Conservation (phyloP, 1,140 invertebrate genomes). For the Euura saliciscinereae region DNA sequence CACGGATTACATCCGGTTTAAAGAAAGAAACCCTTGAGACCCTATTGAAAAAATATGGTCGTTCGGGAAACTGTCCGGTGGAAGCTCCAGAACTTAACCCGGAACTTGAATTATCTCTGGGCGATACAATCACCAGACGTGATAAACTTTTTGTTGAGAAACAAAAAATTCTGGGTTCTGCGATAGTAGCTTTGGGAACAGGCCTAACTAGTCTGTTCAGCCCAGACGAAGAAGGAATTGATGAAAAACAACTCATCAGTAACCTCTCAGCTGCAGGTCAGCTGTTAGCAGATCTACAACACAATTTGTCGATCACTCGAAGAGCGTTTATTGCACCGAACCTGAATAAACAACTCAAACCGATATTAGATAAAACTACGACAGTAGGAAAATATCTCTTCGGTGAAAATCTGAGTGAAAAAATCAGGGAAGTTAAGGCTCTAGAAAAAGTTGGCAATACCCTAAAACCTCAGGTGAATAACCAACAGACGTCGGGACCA, state of each 20-base stretch:
- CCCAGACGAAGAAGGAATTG: neutral
- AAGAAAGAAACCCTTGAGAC: too few species aligned
- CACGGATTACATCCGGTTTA: too few species aligned
- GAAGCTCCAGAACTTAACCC: conserved; percentile 13
- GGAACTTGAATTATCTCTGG: conserved; percentile 11
- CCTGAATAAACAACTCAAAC: conserved; percentile 19
- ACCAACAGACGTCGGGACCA: neutral
- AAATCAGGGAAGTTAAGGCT: conserved; percentile 19
- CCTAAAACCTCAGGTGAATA: conserved; percentile 5
- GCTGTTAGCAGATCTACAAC: conserved; percentile 19
- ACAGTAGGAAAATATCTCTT: conserved; percentile 25
- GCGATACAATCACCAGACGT: conserved; percentile 25
- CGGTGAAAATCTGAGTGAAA: conserved; percentile 17
- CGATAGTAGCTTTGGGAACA: conserved; percentile 19
- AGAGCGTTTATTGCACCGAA: conserved; percentile 22
- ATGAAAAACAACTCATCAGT: conserved; percentile 10
- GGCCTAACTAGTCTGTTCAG: conserved; percentile 25
- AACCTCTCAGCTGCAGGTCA: conserved; percentile 9
- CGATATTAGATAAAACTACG: conserved; percentile 15
- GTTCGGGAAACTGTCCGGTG: conserved; percentile 17
- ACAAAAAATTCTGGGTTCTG: conserved; percentile 27
- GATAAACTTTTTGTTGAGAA: conserved; percentile 27
- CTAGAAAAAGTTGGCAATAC: conserved; percentile 16
- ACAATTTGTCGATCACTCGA: conserved; percentile 19
- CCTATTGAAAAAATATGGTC: neutral